Evolutionary conservation across 2,797 vertebrate genomes (phyloP).

Genomic region (Platalea minor): DNA sequence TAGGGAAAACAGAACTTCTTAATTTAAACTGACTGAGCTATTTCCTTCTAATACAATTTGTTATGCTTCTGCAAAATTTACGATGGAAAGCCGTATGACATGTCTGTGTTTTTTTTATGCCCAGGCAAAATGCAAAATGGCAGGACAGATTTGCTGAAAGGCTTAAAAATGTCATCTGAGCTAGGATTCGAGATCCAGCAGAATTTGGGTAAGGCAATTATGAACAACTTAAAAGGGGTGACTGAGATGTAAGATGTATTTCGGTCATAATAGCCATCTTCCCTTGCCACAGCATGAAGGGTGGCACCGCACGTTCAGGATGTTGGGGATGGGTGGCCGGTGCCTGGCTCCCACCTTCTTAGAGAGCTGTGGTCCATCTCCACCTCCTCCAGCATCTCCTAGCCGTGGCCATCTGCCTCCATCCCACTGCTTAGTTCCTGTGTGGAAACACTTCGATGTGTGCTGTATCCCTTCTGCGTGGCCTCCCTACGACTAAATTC

Average conservation of each 20-base stretch:
- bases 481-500: background rate
- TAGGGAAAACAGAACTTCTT: background rate
- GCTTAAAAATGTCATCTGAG: background rate
- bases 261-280: background rate
- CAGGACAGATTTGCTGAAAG: background rate
- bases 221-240: background rate
- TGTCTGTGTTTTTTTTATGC: background rate
- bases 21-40: slow-evolving; percentile 7
- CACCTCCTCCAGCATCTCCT: background rate
- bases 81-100: background rate
- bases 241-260: background rate
- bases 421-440: background rate
- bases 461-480: rapidly evolving
- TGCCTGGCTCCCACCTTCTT: background rate
- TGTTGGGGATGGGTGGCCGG: background rate
- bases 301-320: background rate
- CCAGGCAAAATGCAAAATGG: slow-evolving; percentile 19
- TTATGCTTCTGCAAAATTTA: background rate
- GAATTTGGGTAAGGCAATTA: background rate
- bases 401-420: background rate
- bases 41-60: slow-evolving; percentile 30
- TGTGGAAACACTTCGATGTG: background rate
- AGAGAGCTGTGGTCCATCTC: rapidly evolving
- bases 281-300: rapidly evolving
- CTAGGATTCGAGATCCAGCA: background rate